Percentiles rank a stretch among this genome's conserved stretches.
Conservation (phyloP, 2,888 invertebrate genomes). For the Sphaerophoria taeniata region DNA sequence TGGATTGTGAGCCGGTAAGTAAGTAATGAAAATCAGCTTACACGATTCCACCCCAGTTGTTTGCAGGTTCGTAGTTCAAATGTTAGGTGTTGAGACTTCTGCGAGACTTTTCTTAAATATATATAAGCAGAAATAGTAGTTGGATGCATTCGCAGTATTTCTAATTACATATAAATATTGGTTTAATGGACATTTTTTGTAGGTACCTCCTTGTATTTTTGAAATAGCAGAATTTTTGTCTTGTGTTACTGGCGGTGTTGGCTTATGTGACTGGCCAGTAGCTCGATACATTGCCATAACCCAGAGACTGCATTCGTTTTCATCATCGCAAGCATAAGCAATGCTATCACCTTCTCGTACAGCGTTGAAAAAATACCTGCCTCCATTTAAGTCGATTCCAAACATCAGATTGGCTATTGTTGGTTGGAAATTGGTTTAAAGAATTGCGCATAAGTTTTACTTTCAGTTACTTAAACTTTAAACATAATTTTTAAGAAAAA, state of each 20-base stretch:
- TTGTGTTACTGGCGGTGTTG: constrained; percentile 95
- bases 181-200: constrained; percentile 72
- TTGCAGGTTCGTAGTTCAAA: too few species aligned
- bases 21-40: too few species aligned
- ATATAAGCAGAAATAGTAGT: constrained; percentile 22
- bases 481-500: neutral
- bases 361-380: constrained; percentile 98
- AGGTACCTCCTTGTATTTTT: constrained; percentile 90
- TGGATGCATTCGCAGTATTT: constrained; percentile 19
- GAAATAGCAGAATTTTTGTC: constrained; percentile 94
- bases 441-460: neutral
- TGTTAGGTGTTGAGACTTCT: too few species aligned
- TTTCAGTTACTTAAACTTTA: constrained; percentile 1
- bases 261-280: constrained; percentile 99
- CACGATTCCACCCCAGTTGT: too few species aligned
- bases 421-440: neutral
- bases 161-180: constrained; percentile 7
- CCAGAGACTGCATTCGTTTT: constrained; percentile 99
- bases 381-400: constrained; percentile 96
- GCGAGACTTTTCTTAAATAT: neutral
- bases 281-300: constrained; percentile 99
- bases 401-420: constrained; percentile 93
- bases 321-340: constrained; percentile 97
- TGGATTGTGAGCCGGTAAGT: too few species aligned
- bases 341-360: constrained; percentile 99